Conservation (phyloP, 2,888 invertebrate species). For the Drosophila birchii region DNA sequence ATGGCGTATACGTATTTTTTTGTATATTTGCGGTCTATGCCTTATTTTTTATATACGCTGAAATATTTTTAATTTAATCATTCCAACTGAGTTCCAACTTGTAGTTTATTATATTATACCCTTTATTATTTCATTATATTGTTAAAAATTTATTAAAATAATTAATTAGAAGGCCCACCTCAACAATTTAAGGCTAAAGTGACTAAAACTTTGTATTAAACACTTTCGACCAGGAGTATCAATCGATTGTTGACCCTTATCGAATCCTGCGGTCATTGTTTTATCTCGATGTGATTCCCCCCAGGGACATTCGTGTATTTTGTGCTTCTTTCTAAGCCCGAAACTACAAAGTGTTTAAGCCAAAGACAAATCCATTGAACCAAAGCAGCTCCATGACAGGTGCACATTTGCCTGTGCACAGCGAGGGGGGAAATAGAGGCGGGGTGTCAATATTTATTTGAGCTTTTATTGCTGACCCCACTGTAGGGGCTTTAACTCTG, state of each 20-base stretch:
- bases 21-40: too few species aligned
- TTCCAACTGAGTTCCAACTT: not conserved
- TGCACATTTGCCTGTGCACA: slow-evolving; percentile 12
- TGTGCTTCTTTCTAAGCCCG: slow-evolving; percentile 39
- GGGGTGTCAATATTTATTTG: slow-evolving; percentile 67
- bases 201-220: not conserved
- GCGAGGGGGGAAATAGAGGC: slow-evolving; percentile 8
- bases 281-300: slow-evolving; percentile 26
- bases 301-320: slow-evolving; percentile 34
- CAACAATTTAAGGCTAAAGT: not conserved
- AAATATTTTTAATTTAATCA: not conserved
- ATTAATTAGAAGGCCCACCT: not conserved
- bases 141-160: not conserved
- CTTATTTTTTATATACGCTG: not conserved
- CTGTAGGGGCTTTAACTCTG: slow-evolving; percentile 36
- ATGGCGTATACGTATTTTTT: not conserved
- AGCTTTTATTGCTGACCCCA: slow-evolving; percentile 64
- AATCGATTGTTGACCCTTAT: slow-evolving; percentile 11
- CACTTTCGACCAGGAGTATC: not conserved
- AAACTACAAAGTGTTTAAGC: slow-evolving; percentile 50
- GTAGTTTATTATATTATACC: not conserved
- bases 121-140: not conserved
- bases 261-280: not conserved
- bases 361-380: slow-evolving; percentile 45
- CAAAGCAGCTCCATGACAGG: slow-evolving; percentile 43